Conservation (phyloP, 2,888 invertebrate species). For the Bruchidius siliquastri region DNA sequence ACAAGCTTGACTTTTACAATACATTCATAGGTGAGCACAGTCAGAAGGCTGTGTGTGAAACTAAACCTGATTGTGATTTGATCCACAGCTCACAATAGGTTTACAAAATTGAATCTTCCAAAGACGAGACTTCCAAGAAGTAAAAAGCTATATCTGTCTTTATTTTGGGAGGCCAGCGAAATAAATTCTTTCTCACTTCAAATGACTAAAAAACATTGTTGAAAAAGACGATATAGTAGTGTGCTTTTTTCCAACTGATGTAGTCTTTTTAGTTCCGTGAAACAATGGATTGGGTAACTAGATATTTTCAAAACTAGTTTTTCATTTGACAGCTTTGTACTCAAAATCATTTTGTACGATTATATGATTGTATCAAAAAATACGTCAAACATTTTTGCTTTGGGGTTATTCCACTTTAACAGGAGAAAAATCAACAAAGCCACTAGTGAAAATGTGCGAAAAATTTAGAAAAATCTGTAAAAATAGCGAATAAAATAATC, state of each 20-base stretch:
- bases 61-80: too few species aligned
- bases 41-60: too few species aligned
- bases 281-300: constrained; percentile 44
- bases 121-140: neutral
- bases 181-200: neutral
- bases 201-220: neutral
- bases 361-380: constrained; percentile 23
- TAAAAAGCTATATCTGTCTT: neutral
- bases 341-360: constrained; percentile 31
- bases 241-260: neutral
- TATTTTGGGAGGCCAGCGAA: neutral
- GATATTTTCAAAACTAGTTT: constrained; percentile 23
- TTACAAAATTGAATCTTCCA: too few species aligned
- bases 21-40: too few species aligned
- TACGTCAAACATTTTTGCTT: neutral
- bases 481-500: too few species aligned
- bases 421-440: neutral
- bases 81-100: too few species aligned
- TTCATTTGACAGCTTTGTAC: constrained; percentile 33
- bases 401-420: neutral
- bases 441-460: too few species aligned
- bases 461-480: neutral
- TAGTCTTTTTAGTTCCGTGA: constrained; percentile 30
- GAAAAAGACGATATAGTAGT: constrained; percentile 2
- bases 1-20: too few species aligned